Conservation (phyloP, 2,888 invertebrate genomes). For the Lasius platythorax region DNA sequence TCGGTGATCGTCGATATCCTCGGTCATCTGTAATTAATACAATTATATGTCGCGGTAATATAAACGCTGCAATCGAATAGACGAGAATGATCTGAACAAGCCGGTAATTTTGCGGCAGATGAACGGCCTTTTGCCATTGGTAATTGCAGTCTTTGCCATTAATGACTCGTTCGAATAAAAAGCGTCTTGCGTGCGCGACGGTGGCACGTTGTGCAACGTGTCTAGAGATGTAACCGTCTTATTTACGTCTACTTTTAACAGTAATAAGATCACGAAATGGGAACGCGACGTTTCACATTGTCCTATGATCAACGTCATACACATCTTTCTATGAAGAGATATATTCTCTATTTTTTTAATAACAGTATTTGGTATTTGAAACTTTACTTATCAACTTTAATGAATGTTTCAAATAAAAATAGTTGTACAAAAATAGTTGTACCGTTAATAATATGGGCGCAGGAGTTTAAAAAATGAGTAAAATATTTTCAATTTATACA, state of each 20-base stretch:
- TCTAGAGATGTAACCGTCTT: constrained; percentile 41
- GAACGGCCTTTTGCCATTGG: constrained; percentile 28
- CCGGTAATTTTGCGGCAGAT: constrained; percentile 33
- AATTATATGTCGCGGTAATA: constrained; percentile 39
- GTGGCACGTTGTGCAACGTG: constrained; percentile 40
- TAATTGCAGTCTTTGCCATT: constrained; percentile 35
- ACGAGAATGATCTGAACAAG: neutral
- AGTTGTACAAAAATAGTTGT: neutral
- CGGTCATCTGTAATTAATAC: constrained; percentile 20
- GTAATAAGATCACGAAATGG: constrained; percentile 34
- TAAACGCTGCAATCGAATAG: constrained; percentile 10
- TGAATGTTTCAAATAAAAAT: neutral
- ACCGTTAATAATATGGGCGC: neutral
- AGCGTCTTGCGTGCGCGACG: constrained; percentile 12
- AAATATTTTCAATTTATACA: neutral
- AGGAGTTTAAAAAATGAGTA: neutral
- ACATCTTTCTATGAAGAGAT: neutral
- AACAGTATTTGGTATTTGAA: neutral
- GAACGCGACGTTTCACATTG: constrained; percentile 1
- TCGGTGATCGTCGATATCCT: constrained; percentile 15
- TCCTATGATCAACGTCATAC: neutral
- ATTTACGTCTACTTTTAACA: constrained; percentile 35
- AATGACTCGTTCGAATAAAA: constrained; percentile 47
- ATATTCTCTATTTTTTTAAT: neutral
- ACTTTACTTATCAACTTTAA: neutral